Conservation (phyloP, 2,888 invertebrate species). For the Conus canariensis region DNA sequence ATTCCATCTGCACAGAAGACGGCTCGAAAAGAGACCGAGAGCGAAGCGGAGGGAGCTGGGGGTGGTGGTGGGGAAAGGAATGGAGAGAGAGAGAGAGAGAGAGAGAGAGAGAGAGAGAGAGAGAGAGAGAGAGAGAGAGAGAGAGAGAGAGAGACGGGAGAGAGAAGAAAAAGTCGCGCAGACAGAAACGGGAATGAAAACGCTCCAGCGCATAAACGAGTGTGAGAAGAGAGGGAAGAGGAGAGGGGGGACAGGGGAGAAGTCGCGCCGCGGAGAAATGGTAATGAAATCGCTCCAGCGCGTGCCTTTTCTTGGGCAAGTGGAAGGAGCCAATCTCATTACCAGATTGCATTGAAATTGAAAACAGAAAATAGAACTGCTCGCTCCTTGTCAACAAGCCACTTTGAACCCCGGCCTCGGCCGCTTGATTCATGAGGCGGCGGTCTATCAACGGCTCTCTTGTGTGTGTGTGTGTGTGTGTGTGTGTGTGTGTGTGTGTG, state of each 20-base stretch:
- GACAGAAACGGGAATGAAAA: background rate
- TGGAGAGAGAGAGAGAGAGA: background rate
- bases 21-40: background rate
- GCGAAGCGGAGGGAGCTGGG: background rate
- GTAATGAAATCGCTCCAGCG: conserved; percentile 40
- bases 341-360: conserved; percentile 39
- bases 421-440: conserved; percentile 35
- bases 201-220: background rate
- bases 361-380: conserved; percentile 42
- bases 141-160: background rate
- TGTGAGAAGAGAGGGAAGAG: too few species aligned
- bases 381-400: conserved; percentile 34
- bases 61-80: background rate
- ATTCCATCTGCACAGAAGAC: background rate
- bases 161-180: background rate
- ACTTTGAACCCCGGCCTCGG: conserved; percentile 20
- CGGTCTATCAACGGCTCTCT: conserved; percentile 2
- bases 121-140: conserved; percentile 7
- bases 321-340: conserved; percentile 38
- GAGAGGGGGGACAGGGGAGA: too few species aligned
- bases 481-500: too few species aligned
- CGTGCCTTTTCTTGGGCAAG: conserved; percentile 8
- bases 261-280: background rate
- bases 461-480: too few species aligned
- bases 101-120: background rate